Base-by-base conservation (phyloP, 2,888 invertebrate genomes). In the Temnothorax ravouxi region DNA sequence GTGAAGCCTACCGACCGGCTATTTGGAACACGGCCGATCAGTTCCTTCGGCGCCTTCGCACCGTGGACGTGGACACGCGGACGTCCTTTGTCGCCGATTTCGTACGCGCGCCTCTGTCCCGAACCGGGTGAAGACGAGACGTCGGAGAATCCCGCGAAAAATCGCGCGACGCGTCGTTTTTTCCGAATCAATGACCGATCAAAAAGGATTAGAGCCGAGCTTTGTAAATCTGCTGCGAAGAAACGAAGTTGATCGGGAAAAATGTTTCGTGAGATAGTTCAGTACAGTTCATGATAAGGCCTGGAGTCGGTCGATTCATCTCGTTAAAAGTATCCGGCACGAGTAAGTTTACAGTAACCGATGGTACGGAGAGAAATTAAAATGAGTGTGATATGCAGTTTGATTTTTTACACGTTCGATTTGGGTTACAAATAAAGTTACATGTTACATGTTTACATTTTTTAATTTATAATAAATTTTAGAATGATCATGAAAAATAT, bases 11-110 rank as follows among this genome's bases (percentile, higher is more conserved):
- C 91, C 91, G 87, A 87, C 89, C 80, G 88, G 88, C 89, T 90
- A 90, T 89, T 91, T 87, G 92, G 91, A 92, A 91, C 90, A 88
- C 88, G 86, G 79, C 86, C 91, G 93, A 93, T 93, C 93, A 93
- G 93, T 93, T 92, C 88, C 90, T 91, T 90, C 90, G 88, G 86
- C 91, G 92, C 92, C 76, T 76, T 76, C 76, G 84, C 88, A 91
- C 86, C 84, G 84, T 86, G 87, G 87, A 86, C 88, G 77, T 86
- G 90, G 87, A 87, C 87, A 75, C 62, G 77, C 77, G n/a, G 47
- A 81, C 64, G 56, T 84, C 77, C 25, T 84, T 79, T 59, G 85
- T 85, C 88, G 84, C 83, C 86, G 84, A 83, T 85, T 83, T 69
- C 38, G 50, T 66, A 83, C 47, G 15, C 69, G 61, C 67, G 59